Evolutionary conservation across 2,888 invertebrate genomes (phyloP).

Genomic region (Phasia obesa): DNA sequence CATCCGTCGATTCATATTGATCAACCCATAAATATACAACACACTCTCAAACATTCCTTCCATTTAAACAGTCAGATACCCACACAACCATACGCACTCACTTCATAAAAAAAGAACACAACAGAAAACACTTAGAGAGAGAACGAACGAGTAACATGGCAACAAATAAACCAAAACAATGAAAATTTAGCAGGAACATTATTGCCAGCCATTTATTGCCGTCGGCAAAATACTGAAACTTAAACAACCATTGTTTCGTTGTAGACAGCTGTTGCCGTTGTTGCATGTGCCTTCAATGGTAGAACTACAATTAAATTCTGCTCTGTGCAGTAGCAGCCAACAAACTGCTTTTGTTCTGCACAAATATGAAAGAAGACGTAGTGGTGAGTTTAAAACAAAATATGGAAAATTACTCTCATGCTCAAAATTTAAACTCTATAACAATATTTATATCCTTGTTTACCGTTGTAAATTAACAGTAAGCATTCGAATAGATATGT

Average conservation of each 20-base stretch:
- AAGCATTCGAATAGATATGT: conserved; percentile 43
- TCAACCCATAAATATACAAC: conserved; percentile 78
- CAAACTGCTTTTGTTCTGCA: conserved; percentile 60
- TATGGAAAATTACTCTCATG: conserved; percentile 69
- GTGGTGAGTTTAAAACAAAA: conserved; percentile 46
- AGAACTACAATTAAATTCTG: conserved; percentile 47
- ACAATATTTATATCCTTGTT: conserved; percentile 71
- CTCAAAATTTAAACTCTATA: conserved; percentile 48
- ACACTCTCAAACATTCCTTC: conserved; percentile 69
- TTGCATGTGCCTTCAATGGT: conserved; percentile 36
- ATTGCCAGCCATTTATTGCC: conserved; percentile 74
- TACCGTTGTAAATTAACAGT: conserved; percentile 72
- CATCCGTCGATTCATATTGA: conserved; percentile 80
- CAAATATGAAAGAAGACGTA: conserved; percentile 69
- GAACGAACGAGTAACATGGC: conserved; percentile 74
- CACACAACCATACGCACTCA: conserved; percentile 15
- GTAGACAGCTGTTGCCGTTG: conserved; percentile 51
- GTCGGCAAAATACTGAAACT: conserved; percentile 69
- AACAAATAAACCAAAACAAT: conserved; percentile 49
- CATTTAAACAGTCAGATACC: conserved; percentile 11
- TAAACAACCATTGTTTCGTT: conserved; percentile 34
- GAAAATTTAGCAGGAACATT: conserved; percentile 18
- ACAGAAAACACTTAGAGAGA: conserved; percentile 53
- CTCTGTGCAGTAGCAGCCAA: conserved; percentile 27
- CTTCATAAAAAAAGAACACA: conserved; percentile 35